Percentiles rank a stretch among this genome's conserved stretches.
Evolutionary conservation across 2,113 vertebrate genomes (phyloP).

Genomic region (Aythya baeri): DNA sequence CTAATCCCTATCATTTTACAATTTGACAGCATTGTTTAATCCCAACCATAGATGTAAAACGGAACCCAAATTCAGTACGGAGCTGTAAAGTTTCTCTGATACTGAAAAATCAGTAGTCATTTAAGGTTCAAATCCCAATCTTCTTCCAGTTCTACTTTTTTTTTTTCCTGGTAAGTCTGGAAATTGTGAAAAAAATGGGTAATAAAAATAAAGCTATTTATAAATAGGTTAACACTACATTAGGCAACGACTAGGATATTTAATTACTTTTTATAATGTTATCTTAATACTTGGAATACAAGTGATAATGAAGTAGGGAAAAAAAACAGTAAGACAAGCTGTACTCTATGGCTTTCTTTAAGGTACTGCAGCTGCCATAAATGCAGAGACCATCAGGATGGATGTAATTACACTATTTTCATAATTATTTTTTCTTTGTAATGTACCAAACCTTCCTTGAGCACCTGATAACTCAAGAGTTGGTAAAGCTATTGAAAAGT

Average conservation of each 20-base stretch:
- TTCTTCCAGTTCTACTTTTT: background rate
- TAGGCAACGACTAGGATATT: background rate
- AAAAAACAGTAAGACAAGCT: background rate
- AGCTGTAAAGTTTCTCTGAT: background rate
- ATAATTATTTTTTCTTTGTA: background rate
- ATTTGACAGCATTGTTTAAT: background rate
- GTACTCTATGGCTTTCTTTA: background rate
- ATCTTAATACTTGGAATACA: background rate
- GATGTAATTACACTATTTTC: background rate
- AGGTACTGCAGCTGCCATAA: background rate
- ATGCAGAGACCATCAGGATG: background rate
- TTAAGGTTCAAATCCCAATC: background rate
- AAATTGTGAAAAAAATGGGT: background rate
- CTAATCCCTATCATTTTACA: slow-evolving; percentile 6
- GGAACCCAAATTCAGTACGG: background rate
- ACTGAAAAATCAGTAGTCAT: background rate
- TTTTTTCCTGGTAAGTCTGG: background rate
- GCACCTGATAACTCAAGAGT: background rate
- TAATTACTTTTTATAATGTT: background rate
- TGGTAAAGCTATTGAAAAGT: background rate
- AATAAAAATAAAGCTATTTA: background rate
- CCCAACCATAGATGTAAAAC: background rate
- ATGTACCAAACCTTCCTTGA: background rate
- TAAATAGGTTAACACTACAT: background rate
- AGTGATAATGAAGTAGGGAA: background rate